Percentiles rank a stretch among this genome's conserved stretches.
Conservation (phyloP, 2,797 vertebrate species). For the Eremophila alpestris region DNA sequence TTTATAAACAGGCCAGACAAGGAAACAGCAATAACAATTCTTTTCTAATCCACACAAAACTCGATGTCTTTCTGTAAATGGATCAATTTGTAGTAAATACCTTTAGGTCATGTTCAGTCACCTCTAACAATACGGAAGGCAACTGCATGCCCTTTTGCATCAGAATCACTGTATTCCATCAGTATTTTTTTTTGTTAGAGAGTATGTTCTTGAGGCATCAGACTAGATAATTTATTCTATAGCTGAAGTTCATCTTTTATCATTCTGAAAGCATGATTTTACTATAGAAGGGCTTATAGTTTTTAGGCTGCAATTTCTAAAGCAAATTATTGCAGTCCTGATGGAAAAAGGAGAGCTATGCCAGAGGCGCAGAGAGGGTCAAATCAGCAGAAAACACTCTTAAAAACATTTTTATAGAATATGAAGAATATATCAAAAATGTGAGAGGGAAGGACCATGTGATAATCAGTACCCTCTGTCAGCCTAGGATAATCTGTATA, state of each 20-base stretch:
- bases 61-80: background rate
- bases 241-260: background rate
- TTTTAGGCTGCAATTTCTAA: background rate
- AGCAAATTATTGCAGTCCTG: background rate
- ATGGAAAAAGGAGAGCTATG: background rate
- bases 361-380: background rate
- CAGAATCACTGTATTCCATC: background rate
- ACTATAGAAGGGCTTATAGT: background rate
- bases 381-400: background rate
- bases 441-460: background rate
- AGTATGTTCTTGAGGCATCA: background rate
- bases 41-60: background rate
- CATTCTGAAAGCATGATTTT: background rate
- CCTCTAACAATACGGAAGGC: background rate
- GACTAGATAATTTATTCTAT: background rate
- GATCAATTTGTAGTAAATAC: background rate
- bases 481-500: background rate
- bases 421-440: background rate
- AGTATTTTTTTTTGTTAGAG: background rate
- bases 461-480: background rate
- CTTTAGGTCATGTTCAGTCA: background rate
- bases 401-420: background rate
- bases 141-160: background rate
- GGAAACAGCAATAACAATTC: background rate
- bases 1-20: background rate